Evolutionary conservation across 2,113 vertebrate genomes (phyloP).

Genomic region (Equus przewalskii): DNA sequence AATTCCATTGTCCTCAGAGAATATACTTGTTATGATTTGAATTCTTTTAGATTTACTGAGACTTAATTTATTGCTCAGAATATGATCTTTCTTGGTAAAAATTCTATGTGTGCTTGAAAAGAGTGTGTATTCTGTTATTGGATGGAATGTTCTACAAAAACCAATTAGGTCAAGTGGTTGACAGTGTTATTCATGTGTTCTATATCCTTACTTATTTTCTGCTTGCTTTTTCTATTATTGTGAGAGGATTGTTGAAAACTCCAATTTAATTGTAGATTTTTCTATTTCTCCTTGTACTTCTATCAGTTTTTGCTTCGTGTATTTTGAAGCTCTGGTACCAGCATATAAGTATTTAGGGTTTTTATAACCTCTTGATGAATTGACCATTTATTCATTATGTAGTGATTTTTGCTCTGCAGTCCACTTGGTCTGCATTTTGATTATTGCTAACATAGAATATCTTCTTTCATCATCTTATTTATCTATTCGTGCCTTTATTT

Average conservation of each 20-base stretch:
- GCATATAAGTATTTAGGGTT: not conserved
- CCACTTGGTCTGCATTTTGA: not conserved
- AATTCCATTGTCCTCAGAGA: not conserved
- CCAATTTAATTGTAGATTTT: not conserved
- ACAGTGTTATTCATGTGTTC: not conserved
- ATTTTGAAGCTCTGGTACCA: not conserved
- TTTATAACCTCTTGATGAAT: constrained; percentile 5
- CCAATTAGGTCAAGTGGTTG: not conserved
- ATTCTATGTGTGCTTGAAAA: not conserved
- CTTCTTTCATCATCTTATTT: not conserved
- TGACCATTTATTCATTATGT: not conserved
- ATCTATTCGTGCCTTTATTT: not conserved
- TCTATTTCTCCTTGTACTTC: not conserved
- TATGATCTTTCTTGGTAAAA: not conserved
- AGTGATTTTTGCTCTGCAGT: not conserved
- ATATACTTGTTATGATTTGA: not conserved
- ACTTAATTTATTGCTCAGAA: constrained; percentile 28
- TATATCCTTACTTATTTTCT: not conserved
- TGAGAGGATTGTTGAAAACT: not conserved
- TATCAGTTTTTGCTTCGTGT: not conserved
- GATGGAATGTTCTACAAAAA: constrained; percentile 19
- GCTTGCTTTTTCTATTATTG: not conserved
- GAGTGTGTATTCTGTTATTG: not conserved
- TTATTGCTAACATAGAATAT: constrained; percentile 6
- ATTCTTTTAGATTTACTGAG: constrained; percentile 29